Evolutionary conservation across 2,888 invertebrate species (phyloP).

Genomic region (Heliconius cydno): DNA sequence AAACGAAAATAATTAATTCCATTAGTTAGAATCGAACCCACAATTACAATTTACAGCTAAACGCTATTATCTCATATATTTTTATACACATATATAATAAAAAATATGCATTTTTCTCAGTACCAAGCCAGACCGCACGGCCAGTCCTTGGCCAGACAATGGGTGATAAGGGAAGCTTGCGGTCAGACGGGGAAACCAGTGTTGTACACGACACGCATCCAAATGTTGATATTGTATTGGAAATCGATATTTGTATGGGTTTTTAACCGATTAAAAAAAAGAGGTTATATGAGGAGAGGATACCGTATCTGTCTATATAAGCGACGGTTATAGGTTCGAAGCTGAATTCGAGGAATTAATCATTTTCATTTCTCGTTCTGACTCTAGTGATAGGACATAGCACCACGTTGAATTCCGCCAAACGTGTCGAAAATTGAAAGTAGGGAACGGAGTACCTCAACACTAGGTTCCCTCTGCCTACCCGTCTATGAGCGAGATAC

Average conservation of each 20-base stretch:
- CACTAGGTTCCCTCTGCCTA: not conserved
- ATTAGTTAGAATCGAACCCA: not conserved
- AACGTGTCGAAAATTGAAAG: not conserved
- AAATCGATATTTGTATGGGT: slow-evolving; percentile 23
- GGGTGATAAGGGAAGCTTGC: slow-evolving; percentile 73
- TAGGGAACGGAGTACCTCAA: not conserved
- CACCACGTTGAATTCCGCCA: not conserved
- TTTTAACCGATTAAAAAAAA: not conserved
- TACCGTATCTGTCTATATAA: no score
- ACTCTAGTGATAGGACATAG: not conserved
- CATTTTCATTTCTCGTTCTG: not conserved
- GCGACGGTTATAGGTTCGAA: not conserved
- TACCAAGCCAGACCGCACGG: slow-evolving; percentile 54
- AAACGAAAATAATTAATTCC: not conserved
- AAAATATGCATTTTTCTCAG: slow-evolving; percentile 11
- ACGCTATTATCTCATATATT: not conserved
- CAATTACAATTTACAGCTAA: not conserved
- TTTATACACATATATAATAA: not conserved
- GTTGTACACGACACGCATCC: slow-evolving; percentile 54
- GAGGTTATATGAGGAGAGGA: not conserved
- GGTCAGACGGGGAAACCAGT: slow-evolving; percentile 66
- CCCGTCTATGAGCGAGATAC: not conserved
- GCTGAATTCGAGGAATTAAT: not conserved
- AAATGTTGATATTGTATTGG: slow-evolving; percentile 22
- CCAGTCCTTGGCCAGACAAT: slow-evolving; percentile 67